Evolutionary conservation across 2,797 vertebrate genomes (phyloP).

Genomic region (Liasis olivaceus): DNA sequence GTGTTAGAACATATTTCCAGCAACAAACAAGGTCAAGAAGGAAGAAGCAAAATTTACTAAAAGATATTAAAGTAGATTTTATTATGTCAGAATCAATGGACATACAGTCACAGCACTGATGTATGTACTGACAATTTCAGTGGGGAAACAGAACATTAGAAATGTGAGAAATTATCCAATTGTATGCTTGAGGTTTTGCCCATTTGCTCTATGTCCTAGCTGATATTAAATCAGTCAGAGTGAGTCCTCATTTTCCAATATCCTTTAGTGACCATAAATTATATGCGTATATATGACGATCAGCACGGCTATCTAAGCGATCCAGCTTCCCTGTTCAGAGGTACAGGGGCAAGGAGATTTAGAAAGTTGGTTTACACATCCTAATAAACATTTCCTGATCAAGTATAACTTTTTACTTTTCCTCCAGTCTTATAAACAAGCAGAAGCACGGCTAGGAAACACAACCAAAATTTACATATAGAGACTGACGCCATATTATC

Average conservation of each 20-base stretch:
- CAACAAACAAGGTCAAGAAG: conserved; percentile 40
- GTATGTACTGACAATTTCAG: conserved; percentile 36
- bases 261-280: conserved; percentile 15
- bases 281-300: neutral
- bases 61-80: conserved; percentile 9
- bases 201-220: neutral
- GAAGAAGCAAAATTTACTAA: conserved; percentile 8
- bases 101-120: conserved; percentile 6
- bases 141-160: conserved; percentile 12
- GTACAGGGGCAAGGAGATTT: neutral
- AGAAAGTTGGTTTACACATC: neutral
- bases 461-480: neutral
- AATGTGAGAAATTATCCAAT: conserved; percentile 38
- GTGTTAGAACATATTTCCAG: conserved; percentile 47
- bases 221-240: conserved; percentile 9
- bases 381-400: conserved; percentile 6
- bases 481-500: neutral
- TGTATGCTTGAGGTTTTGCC: conserved; percentile 31
- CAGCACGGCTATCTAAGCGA: conserved; percentile 2
- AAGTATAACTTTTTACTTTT: neutral
- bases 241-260: neutral
- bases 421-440: neutral
- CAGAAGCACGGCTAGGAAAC: neutral
- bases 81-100: neutral
- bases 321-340: conserved; percentile 17